Percentiles rank a stretch among this genome's conserved stretches.
These are phyloP conservation scores for Silurus glanis DNA, from an alignment of 2,113 vertebrate species.

Conservation along the genomic window DNA sequence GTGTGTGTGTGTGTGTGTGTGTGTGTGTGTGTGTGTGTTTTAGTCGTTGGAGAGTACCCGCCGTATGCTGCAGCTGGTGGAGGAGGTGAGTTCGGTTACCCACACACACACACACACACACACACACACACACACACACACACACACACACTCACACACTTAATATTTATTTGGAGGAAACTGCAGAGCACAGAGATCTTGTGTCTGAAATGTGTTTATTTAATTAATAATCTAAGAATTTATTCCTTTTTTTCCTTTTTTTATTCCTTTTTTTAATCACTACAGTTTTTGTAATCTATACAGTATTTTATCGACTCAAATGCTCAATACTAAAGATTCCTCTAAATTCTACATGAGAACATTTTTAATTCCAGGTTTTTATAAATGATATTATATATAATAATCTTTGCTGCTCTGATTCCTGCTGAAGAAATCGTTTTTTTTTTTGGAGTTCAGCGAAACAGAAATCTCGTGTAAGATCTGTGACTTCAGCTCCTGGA, in stretches of 20 bases:
- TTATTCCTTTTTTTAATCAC: background rate
- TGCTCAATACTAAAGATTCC: no score
- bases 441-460: no score
- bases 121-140: background rate
- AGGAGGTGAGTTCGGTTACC: slow-evolving; percentile 85
- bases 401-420: background rate
- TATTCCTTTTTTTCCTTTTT: background rate
- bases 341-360: background rate
- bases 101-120: background rate
- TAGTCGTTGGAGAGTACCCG: slow-evolving; percentile 98
- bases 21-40: slow-evolving; percentile 25
- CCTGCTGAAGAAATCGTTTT: no score
- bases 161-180: no score
- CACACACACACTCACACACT: no score
- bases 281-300: no score
- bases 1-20: slow-evolving; percentile 25
- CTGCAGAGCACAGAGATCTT: background rate
- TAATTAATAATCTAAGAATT: background rate
- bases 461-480: background rate
- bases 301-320: no score
- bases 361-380: background rate
- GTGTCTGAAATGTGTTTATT: background rate
- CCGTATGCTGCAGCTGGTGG: slow-evolving; percentile 96
- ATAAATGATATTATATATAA: background rate
- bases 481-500: slow-evolving; percentile 2